Base-by-base conservation (phyloP, 2,888 invertebrate species). In the Folsomia manolachei region DNA sequence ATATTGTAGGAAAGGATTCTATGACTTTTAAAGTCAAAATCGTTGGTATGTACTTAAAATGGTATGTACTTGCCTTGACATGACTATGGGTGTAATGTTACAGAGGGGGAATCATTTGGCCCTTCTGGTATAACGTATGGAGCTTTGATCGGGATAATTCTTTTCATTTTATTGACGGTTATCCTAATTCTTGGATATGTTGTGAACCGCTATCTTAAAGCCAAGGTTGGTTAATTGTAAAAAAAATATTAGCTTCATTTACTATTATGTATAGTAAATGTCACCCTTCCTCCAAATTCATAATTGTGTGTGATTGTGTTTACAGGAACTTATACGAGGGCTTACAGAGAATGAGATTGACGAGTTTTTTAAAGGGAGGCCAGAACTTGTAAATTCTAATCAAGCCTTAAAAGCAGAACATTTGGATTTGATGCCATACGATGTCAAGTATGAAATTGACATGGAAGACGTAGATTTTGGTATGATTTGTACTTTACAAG, bases 321-420 rank as follows among this genome's bases (percentile, higher is more conserved):
- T 51, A 14, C 19, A 71, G 72, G 68, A 69, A 19, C 56, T 72
- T 2, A 52, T 74, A 1, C 24, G 74, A 52, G 63, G 62, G 18
- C 63, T 74, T 21, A 75, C 72, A 1, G 75, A 72, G n/a, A 61
- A 26, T 27, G 75, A 75, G 62, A 71, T 75, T 39, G 65, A 75
- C 1, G 75, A 75, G 27, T 75, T 75, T 65, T 75, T 75, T 19
- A 21, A 68, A 9, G 75, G 75, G 18, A 67, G 39, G 21, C 75
- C 75, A 0, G 72, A 72, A 27, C 63, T 75, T 1, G 2, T 75
- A 11, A 65, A 56, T 25, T 27, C 53, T 1, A 2, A 19, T 9
- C 60, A 27, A 23, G 26, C 7, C 1, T 4, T 61, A 9, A 27
- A 39, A 21, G 21, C n/a, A 14, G 71, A 75, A 18, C 21, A 62